A percentile compares a stretch with the other conserved stretches of the same genome.
phyloP scores from a whole-genome alignment of 2,888 invertebrate genomes.

The Palloptera scutellata region DNA sequence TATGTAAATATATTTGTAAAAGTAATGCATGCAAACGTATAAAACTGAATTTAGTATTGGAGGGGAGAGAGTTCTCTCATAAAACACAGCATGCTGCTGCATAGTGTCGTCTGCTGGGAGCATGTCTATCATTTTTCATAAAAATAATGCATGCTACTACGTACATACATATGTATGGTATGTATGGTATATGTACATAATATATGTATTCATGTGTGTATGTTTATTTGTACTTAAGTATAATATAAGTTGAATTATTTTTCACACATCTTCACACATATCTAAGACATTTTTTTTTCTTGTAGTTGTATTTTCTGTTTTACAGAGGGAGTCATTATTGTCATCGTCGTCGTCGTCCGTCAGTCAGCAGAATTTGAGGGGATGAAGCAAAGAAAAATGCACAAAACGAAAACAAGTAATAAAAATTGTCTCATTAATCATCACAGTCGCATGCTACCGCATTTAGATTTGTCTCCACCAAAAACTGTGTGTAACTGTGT shows the following conservation, averaged over 20 bases:
- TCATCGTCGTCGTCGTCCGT: too few species aligned
- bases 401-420: slow-evolving; percentile 37
- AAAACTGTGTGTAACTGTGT: background rate
- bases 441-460: slow-evolving; percentile 38
- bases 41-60: too few species aligned
- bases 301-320: background rate
- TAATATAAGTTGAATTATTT: slow-evolving; percentile 25
- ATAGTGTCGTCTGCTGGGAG: slow-evolving; percentile 4
- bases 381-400: background rate
- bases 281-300: background rate
- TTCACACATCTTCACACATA: slow-evolving; percentile 23
- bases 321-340: too few species aligned
- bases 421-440: slow-evolving; percentile 60
- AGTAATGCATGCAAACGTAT: too few species aligned
- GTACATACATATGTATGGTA: slow-evolving; percentile 18
- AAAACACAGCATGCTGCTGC: too few species aligned
- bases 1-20: too few species aligned
- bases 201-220: background rate
- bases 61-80: too few species aligned
- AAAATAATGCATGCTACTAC: background rate
- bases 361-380: background rate
- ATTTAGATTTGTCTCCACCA: background rate
- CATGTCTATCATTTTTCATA: slow-evolving; percentile 26
- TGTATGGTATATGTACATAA: background rate
- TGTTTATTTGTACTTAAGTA: background rate